Conservation (phyloP, 2,888 invertebrate species). For the Melangyna quadrimaculata region DNA sequence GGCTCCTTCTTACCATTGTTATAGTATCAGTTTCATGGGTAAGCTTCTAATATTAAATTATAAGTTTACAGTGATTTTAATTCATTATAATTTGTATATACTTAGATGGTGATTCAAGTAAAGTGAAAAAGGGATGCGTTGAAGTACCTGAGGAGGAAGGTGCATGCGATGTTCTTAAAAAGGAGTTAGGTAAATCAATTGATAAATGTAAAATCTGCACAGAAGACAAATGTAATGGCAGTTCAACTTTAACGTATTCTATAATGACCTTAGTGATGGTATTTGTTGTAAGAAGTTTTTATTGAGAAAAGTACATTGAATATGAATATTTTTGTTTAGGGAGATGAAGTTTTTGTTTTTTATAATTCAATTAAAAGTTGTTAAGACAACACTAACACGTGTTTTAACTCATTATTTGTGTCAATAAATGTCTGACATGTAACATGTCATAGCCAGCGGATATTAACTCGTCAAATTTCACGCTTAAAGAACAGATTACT, state of each 20-base stretch:
- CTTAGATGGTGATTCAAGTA: constrained; percentile 11
- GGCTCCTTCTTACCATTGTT: constrained; percentile 6
- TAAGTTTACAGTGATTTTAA: background rate
- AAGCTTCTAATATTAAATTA: background rate
- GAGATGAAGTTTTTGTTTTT: background rate
- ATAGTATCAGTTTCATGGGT: constrained; percentile 3
- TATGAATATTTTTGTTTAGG: no score
- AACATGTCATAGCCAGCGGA: no score
- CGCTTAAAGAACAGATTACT: no score
- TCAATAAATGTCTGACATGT: no score
- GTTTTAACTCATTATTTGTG: no score
- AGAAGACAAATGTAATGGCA: constrained; percentile 30
- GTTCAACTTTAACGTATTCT: constrained; percentile 36
- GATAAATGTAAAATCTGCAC: constrained; percentile 30
- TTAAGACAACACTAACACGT: no score
- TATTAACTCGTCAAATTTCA: no score
- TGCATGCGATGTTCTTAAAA: constrained; percentile 24
- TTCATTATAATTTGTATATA: background rate
- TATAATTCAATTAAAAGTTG: no score
- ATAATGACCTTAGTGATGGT: constrained; percentile 1
- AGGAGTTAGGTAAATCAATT: background rate
- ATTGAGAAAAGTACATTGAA: constrained; percentile 14
- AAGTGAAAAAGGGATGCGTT: constrained; percentile 37
- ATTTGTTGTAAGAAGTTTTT: constrained; percentile 10
- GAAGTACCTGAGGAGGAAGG: constrained; percentile 13